Base-by-base conservation (phyloP, 2,113 vertebrate species). In the Daphoenositta chrysoptera region DNA sequence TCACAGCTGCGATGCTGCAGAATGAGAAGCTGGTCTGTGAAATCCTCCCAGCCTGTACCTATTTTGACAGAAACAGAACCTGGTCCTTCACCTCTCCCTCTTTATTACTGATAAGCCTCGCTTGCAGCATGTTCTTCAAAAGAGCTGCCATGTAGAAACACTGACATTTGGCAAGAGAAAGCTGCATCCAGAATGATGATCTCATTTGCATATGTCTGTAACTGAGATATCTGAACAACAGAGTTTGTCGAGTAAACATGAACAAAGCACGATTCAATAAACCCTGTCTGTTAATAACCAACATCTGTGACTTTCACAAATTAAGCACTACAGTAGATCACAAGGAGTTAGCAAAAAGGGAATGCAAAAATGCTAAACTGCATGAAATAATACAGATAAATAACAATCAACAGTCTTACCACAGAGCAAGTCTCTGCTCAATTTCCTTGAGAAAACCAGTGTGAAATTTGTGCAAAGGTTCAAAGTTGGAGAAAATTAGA, bases 391-490 rank as follows among this genome's bases (percentile, higher is more conserved):
- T 13, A 61, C 50, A 78, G 86, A 31, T 58, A 94, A 90, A 77
- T 48, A 92, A 78, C 44, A 60, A 73, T 20, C 13, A 77, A 50
- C 16, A 19, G 20, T 86, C 99, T 99, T 97, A 99, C 99, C 99
- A 99, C 33, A 99, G 94, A 79, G 98, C 98, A 83, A 99, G 98
- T 82, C 99, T 98, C 95, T 99, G 99, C 97, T 99, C 99, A 96
- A 99, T 98, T 97, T 99, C 99, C 98, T 99, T 99, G 97, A 99
- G 98, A 98, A 99, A 99, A 94, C 97, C 98, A n/a, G 98, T 97
- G 91, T 99, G 99, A 97, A 99, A 99, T 94, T 98, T 99, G 98
- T 99, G 98, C 96, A 99, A 98, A 64, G 99, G 99, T 97, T 99
- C 98, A 13, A 99, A 99, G 96, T 98, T 99, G 51, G 98, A 98